Base-by-base conservation (phyloP, 2,888 invertebrate species). In the Eretmocerus hayati region DNA sequence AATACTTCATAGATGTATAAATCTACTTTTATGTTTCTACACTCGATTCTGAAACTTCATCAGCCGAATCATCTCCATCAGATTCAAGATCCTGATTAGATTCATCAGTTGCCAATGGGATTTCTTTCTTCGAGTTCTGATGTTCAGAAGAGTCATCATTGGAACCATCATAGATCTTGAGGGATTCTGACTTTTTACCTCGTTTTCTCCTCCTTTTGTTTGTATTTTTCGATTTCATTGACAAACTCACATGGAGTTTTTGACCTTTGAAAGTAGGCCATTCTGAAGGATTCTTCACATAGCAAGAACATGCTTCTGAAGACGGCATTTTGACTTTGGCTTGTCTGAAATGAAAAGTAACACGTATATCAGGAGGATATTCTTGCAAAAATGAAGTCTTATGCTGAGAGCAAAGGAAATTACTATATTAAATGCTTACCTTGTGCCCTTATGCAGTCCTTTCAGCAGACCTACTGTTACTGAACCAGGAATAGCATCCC, bases 401-500 rank as follows among this genome's bases (percentile, higher is more conserved):
- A n/a, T n/a, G n/a, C n/a, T n/a, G n/a, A n/a, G n/a, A n/a, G n/a
- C n/a, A n/a, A n/a, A n/a, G n/a, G n/a, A n/a, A n/a, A n/a, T n/a
- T n/a, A n/a, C n/a, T n/a, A n/a, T n/a, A n/a, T 37, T 20, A 23
- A 42, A 6, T 13, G 39, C 20, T 50, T 53, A 61, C 59, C 56
- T 42, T 44, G 41, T 37, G 16, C 45, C 49, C 35, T 49, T 46
- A 32, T 16, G 15, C 21, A 45, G 19, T 6, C 49, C 46, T 46
- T 60, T 59, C 5, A 66, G 42, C 40, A 66, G 49, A 40, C 50
- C 58, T 26, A 60, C 50, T 2, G 58, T 51, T 5, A 31, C 5
- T 42, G 61, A 60, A 32, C 61, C 65, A 15, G 59, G 57, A 38
- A 67, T 58, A 11, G 57, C 61, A 36, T 50, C 52, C 35, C 42